Evolutionary conservation across 1,140 invertebrate species (phyloP), one percentile per base, ranked within the genome.

Genomic region (Saxidomus purpurata): DNA sequence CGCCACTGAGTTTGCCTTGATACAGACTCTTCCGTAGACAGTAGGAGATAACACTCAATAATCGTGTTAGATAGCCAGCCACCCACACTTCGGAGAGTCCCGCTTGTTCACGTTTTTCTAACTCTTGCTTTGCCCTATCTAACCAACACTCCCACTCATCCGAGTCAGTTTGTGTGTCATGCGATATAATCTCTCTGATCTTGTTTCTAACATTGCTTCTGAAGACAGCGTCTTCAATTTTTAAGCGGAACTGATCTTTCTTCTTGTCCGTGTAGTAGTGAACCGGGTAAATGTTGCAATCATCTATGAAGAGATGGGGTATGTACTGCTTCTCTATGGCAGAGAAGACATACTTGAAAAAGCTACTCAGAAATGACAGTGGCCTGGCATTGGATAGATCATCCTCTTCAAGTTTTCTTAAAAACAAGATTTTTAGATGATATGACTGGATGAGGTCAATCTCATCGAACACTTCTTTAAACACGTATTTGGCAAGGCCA

Each of bases 381-480:
- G 38, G 8, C 0, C n/a, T 76, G 13, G 22, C 40, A 15, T 76
- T 19, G 17, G 31, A 2, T 15, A 76, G 43, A 43, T 76, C 38
- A 34, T 76, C 71, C 6, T 76, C 38, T 76, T 76, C 71, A 43
- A 76, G 71, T 43, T 17, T 43, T 28, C 71, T 0, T 43, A 76
- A 38, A 76, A 76, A 76, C 38, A 76, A 76, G 17, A 76, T 49
- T 31, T 76, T 76, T 1, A 76, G 4, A 43, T 76, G 71, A 22
- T 76, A 76, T 47, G 71, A 47, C 8, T 31, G 38, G 0, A 76
- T 47, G 22, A 76, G 71, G 1, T 43, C 40, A 9, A 43, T 11
- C 0, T 76, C 28, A 15, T 76, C 71, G 22, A 76, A 76, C 13
- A 76, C 15, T 43, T n/a, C 40, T 76, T 76, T 76, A 47, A 76